Conservation (phyloP, 2,797 vertebrate species). For the Centropyge bicolor region DNA sequence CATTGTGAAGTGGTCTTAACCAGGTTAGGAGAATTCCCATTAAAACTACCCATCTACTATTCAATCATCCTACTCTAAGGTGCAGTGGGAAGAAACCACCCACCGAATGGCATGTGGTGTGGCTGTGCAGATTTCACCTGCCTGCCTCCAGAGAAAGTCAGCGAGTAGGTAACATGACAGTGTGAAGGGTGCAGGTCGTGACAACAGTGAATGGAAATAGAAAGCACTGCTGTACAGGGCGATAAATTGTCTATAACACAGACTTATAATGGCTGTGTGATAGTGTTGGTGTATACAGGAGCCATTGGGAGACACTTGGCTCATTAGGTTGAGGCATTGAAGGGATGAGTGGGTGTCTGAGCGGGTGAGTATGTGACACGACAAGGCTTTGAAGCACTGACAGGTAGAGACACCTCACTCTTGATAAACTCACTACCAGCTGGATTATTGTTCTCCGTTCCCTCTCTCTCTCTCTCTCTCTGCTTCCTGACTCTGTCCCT, state of each 20-base stretch:
- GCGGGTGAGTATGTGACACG: slow-evolving; percentile 69
- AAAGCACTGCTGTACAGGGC: slow-evolving; percentile 39
- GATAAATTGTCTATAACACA: slow-evolving; percentile 59
- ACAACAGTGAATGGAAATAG: slow-evolving; percentile 60
- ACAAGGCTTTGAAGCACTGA: slow-evolving; percentile 78
- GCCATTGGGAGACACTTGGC: slow-evolving; percentile 75
- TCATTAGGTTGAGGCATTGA: slow-evolving; percentile 82
- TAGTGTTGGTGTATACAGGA: slow-evolving; percentile 39
- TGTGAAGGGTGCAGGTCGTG: slow-evolving; percentile 57
- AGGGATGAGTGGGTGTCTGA: slow-evolving; percentile 76
- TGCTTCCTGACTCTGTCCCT: slow-evolving; percentile 38
- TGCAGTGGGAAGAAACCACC: slow-evolving; percentile 21
- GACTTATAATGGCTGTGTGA: slow-evolving; percentile 61
- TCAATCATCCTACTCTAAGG: not conserved
- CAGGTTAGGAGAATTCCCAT: not conserved
- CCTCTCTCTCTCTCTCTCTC: slow-evolving; percentile 40
- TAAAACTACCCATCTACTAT: not conserved
- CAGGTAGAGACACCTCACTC: slow-evolving; percentile 72
- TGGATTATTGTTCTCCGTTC: slow-evolving; percentile 67
- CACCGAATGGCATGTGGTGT: not conserved
- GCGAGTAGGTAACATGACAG: slow-evolving; percentile 48
- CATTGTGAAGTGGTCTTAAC: not conserved
- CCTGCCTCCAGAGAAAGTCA: slow-evolving; percentile 30
- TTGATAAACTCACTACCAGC: slow-evolving; percentile 64
- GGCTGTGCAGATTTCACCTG: slow-evolving; percentile 14